Conservation (phyloP, 2,797 vertebrate genomes). For the Xiphorhynchus erythropygius region DNA sequence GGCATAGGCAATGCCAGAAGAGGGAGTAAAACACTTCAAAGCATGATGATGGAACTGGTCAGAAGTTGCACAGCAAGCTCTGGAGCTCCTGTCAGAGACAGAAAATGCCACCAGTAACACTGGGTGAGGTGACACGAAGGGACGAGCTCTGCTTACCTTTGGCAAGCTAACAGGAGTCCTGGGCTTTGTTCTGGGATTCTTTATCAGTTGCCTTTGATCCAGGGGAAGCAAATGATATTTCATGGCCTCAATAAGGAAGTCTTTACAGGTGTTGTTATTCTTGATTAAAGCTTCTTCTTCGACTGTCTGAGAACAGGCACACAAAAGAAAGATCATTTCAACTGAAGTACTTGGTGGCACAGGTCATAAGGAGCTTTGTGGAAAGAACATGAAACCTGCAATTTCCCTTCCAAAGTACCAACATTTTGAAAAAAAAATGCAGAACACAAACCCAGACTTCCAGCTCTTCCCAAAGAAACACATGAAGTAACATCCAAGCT, state of each 20-base stretch:
- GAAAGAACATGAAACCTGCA: background rate
- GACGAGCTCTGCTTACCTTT: constrained; percentile 79
- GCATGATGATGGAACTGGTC: background rate
- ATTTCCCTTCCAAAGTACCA: background rate
- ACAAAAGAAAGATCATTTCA: background rate
- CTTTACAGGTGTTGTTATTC: constrained; percentile 98
- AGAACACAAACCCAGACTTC: background rate
- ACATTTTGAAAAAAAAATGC: background rate
- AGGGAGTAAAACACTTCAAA: background rate
- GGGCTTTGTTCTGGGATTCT: constrained; percentile 92
- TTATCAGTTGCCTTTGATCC: constrained; percentile 93
- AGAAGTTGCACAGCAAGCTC: background rate
- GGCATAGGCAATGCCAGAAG: background rate
- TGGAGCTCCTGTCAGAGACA: background rate
- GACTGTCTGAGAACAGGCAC: constrained; percentile 83
- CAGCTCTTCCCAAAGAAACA: background rate
- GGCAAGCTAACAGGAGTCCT: constrained; percentile 93
- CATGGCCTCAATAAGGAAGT: constrained; percentile 97
- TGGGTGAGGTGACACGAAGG: background rate
- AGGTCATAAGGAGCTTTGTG: background rate
- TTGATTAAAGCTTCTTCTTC: constrained; percentile 97
- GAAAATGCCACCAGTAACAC: background rate
- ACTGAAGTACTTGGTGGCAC: background rate
- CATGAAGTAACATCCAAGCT: background rate
- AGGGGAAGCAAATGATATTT: constrained; percentile 95